These are phyloP conservation scores for Lepidurus apus DNA, from an alignment of 1,140 invertebrate genomes.

Conservation along the genomic window DNA sequence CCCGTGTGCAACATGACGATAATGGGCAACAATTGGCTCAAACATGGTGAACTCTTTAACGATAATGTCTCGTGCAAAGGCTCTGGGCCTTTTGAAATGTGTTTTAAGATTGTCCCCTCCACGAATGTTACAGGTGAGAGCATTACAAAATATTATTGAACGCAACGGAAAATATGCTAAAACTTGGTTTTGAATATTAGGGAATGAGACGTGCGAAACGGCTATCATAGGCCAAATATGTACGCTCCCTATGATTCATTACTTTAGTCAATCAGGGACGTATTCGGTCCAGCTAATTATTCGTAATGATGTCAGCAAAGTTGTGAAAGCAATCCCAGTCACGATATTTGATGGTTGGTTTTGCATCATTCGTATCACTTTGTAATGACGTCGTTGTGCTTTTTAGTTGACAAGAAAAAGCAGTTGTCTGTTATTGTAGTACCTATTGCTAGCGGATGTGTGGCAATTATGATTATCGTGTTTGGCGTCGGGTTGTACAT, in stretches of 20 bases:
- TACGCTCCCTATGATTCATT: conserved; percentile 25
- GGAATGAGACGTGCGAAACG: conserved; percentile 27
- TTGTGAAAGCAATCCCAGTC: conserved; percentile 27
- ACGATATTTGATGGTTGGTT: conserved; percentile 31
- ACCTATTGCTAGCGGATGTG: conserved; percentile 31
- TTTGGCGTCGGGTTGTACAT: conserved; percentile 33
- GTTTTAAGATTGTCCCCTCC: conserved; percentile 27
- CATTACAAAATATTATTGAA: neutral
- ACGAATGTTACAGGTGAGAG: conserved; percentile 29
- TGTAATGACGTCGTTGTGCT: neutral
- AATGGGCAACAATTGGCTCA: conserved; percentile 32
- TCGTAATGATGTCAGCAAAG: conserved; percentile 30
- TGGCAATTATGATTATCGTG: conserved; percentile 32
- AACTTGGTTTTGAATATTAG: conserved; percentile 13
- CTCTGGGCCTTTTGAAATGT: conserved; percentile 29
- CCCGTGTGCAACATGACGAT: conserved; percentile 27
- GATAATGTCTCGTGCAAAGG: conserved; percentile 29
- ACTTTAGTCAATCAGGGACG: conserved; percentile 29
- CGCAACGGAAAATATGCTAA: neutral
- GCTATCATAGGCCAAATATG: conserved; percentile 23
- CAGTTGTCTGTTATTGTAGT: conserved; percentile 32
- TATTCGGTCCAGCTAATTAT: conserved; percentile 28
- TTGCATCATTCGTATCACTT: neutral
- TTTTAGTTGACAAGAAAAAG: conserved; percentile 29
- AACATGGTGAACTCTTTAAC: conserved; percentile 32